Base-by-base conservation (phyloP, 2,113 vertebrate genomes). In the Scatophagus argus region DNA sequence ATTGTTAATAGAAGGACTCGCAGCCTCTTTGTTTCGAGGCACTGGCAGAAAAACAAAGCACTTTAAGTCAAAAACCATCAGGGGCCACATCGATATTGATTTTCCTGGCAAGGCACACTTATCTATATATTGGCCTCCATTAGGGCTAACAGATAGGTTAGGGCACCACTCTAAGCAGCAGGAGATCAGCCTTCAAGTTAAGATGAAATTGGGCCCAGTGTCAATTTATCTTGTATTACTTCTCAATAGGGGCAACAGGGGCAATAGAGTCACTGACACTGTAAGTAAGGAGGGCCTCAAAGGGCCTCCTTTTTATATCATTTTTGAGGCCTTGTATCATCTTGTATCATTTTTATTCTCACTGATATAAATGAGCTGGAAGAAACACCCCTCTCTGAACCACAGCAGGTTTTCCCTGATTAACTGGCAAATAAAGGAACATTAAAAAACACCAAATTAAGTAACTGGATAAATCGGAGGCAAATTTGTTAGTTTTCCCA, bases 31-130 rank as follows among this genome's bases (percentile, higher is more conserved):
- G 81, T 88, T 88, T 88, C 73, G 52, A 74, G 75, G 83, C 79
- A 61, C 69, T 68, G 67, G 58, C 83, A 85, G 58, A 87, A 89
- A n/a, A 92, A 91, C 89, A 90, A 92, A 90, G 86, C 84, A 85
- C 88, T 91, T 87, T 78, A 69, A 86, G 70, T 89, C 76, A 76
- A 85, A 93, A 89, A 91, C 89, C 87, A 90, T 92, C 93, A 93
- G 84, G 59, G 87, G 84, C 87, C 90, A 92, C 92, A 92, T 89
- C 78, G 89, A 94, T 95, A 95, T 95, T 95, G 95, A 95, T 95
- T 95, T 87, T 94, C 88, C 72, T 68, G 77, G 91, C 84, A 89
- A 81, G 85, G 73, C 90, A 89, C 91, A 93, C 88, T 95, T 94
- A 93, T 89, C 91, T 92, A 84, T 93, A 93, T 93, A 93, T 92